Conservation (phyloP, 2,797 vertebrate genomes). For the Sylvia borin region DNA sequence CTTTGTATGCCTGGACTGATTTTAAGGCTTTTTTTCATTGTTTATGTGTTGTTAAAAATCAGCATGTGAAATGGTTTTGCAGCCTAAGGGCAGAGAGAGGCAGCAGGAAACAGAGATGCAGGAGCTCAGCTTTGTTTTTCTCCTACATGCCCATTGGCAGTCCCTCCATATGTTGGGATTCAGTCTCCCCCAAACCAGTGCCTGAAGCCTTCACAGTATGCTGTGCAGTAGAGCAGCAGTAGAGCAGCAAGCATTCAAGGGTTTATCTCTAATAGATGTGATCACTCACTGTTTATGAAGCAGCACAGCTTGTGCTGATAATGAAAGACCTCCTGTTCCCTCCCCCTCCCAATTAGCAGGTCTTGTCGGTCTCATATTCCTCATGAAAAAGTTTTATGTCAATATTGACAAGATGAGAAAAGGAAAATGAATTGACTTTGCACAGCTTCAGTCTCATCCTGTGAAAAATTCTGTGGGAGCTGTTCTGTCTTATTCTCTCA, state of each 20-base stretch:
- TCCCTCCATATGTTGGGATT: constrained; percentile 27
- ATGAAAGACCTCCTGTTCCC: background rate
- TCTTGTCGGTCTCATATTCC: background rate
- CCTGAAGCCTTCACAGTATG: constrained; percentile 29
- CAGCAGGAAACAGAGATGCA: constrained; percentile 26
- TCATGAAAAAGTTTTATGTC: constrained; percentile 19
- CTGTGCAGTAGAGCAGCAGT: background rate
- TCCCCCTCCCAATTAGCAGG: constrained; percentile 9
- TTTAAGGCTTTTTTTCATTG: constrained; percentile 3
- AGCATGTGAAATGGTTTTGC: constrained; percentile 10
- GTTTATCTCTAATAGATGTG: constrained; percentile 51
- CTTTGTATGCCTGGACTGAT: background rate
- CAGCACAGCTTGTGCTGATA: constrained; percentile 44
- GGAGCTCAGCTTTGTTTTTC: constrained; percentile 50
- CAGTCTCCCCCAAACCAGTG: background rate
- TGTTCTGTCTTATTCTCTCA: background rate
- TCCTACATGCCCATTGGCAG: background rate
- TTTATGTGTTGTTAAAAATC: constrained; percentile 35
- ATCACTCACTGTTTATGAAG: constrained; percentile 47
- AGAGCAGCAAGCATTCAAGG: constrained; percentile 30
- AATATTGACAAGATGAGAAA: constrained; percentile 38
- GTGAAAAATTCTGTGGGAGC: background rate
- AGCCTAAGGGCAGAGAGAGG: constrained; percentile 14
- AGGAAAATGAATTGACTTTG: constrained; percentile 33
- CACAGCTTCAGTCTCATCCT: background rate